Conservation (phyloP, 2,888 invertebrate genomes). For the Podabrus alpinus region DNA sequence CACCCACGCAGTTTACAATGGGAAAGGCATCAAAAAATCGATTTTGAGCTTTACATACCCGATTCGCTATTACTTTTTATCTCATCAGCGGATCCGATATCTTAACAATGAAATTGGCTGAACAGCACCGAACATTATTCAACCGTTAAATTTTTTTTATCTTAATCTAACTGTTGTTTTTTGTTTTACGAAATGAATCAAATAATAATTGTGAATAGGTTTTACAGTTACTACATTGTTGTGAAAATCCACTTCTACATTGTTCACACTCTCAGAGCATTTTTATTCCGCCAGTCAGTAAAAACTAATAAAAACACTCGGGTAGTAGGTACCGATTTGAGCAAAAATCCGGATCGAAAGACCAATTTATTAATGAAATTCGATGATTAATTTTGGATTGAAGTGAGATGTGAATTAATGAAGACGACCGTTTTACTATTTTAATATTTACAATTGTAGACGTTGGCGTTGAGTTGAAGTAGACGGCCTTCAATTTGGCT, state of each 20-base stretch:
- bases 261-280: neutral
- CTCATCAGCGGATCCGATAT: neutral
- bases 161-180: neutral
- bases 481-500: constrained; percentile 33
- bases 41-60: neutral
- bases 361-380: neutral
- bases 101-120: neutral
- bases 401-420: neutral
- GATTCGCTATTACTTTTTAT: neutral
- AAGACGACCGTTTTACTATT: neutral
- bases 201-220: neutral
- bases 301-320: too few relatives aligned
- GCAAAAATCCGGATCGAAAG: too few relatives aligned
- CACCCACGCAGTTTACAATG: neutral
- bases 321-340: too few relatives aligned
- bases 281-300: neutral
- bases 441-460: neutral
- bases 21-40: neutral
- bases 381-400: neutral
- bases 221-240: neutral
- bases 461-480: constrained; percentile 15
- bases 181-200: neutral
- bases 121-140: neutral
- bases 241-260: neutral
- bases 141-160: neutral